phyloP scores from a whole-genome alignment of 2,888 invertebrate genomes.

The Pseudanteris insignis region DNA sequence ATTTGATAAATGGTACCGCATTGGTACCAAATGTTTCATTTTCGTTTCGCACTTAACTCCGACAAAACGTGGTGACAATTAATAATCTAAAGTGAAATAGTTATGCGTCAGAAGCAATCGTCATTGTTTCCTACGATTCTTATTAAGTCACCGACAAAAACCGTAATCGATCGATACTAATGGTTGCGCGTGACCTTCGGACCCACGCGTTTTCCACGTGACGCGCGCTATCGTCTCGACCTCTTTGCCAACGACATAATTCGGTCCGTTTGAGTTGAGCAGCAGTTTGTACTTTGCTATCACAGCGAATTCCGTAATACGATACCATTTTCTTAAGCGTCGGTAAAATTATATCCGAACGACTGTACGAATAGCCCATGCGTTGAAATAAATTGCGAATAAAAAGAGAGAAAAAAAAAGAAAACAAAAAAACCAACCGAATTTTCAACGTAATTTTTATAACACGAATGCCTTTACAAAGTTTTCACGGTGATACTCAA shows the following conservation, averaged over 20 bases:
- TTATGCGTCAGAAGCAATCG: too few species aligned
- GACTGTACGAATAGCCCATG: constrained; percentile 6
- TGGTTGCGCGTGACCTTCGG: too few species aligned
- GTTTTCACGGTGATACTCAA: background rate
- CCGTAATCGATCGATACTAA: too few species aligned
- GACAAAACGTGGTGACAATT: too few species aligned
- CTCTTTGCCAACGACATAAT: constrained; percentile 23
- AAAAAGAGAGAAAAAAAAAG: constrained; percentile 5
- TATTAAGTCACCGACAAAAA: too few species aligned
- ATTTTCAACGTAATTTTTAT: too few species aligned
- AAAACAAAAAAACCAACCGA: too few species aligned
- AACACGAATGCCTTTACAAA: background rate
- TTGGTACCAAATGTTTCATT: too few species aligned
- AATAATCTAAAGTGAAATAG: too few species aligned
- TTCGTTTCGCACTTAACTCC: too few species aligned
- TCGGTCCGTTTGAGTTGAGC: constrained; percentile 26
- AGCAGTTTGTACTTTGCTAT: constrained; percentile 35
- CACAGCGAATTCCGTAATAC: constrained; percentile 23
- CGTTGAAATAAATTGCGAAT: background rate
- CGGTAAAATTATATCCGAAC: constrained; percentile 10
- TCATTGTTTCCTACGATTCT: constrained; percentile 1
- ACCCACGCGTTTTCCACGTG: constrained; percentile 38
- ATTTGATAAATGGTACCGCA: too few species aligned
- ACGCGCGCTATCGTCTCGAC: constrained; percentile 24
- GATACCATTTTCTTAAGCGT: background rate